Percentiles rank a stretch among this genome's conserved stretches.
Evolutionary conservation across 2,113 vertebrate genomes (phyloP).

Genomic region (Triplophysa dalaica): DNA sequence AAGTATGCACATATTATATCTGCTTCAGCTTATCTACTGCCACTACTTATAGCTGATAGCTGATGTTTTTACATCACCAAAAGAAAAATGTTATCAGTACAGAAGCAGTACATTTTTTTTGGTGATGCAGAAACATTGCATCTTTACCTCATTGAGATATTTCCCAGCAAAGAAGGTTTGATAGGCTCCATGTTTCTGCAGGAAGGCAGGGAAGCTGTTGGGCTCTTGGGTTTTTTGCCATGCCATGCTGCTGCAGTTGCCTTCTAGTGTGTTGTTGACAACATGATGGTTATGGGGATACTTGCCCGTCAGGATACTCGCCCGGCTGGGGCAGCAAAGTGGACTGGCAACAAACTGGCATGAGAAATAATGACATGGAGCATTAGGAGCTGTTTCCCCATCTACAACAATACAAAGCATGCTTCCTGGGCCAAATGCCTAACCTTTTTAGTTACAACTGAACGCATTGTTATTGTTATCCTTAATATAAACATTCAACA

Average conservation of each 20-base stretch:
- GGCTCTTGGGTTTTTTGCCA: conserved; percentile 97
- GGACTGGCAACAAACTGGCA: conserved; percentile 93
- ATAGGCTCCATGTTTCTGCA: conserved; percentile 79
- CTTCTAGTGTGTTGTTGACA: conserved; percentile 94
- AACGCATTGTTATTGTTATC: no score
- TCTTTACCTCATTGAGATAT: conserved; percentile 91
- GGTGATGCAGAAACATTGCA: neutral
- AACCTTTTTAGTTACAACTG: no score
- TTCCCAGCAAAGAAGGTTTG: conserved; percentile 98
- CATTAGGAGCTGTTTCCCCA: no score
- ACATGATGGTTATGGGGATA: conserved; percentile 97
- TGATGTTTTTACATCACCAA: neutral
- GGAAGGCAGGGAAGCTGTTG: conserved; percentile 83
- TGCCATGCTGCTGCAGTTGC: conserved; percentile 92
- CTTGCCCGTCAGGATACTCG: conserved; percentile 95
- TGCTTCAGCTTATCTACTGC: no score
- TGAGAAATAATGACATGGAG: conserved; percentile 1
- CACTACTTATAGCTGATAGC: no score
- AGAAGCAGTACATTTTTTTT: neutral
- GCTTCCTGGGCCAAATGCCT: no score
- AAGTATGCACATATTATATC: neutral
- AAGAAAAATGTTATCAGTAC: neutral
- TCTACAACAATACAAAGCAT: no score
- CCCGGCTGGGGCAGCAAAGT: conserved; percentile 94
- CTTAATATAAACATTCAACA: no score